Percentiles rank a stretch among this genome's conserved stretches.
Evolutionary conservation across 2,113 vertebrate genomes (phyloP).

Genomic region (Lepus timidus): DNA sequence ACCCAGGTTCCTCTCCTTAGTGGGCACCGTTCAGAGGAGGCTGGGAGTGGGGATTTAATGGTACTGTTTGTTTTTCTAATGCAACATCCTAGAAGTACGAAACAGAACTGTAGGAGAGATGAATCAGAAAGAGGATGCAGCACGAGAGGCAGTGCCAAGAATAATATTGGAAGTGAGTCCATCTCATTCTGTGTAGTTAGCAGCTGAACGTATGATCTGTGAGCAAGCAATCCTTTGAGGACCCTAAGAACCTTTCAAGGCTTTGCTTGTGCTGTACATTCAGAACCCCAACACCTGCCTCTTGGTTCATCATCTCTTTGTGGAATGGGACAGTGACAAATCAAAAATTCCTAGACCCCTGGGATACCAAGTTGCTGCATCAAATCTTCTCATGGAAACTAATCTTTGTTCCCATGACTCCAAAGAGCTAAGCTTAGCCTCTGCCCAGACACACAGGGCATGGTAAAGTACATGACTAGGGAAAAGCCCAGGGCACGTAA

Average conservation of each 20-base stretch:
- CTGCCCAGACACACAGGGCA: neutral
- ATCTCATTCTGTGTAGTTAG: conserved; percentile 19
- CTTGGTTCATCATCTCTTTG: conserved; percentile 1
- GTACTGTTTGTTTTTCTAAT: conserved; percentile 64
- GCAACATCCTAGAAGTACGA: conserved; percentile 47
- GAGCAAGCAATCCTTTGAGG: conserved; percentile 11
- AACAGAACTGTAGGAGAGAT: conserved; percentile 48
- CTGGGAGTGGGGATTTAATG: conserved; percentile 35
- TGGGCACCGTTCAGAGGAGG: neutral
- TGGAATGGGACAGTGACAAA: conserved; percentile 3
- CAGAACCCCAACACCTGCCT: neutral
- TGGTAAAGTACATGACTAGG: neutral
- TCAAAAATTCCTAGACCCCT: neutral
- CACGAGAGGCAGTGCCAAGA: conserved; percentile 65
- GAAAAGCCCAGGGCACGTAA: neutral
- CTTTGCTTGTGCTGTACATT: neutral
- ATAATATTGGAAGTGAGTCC: conserved; percentile 69
- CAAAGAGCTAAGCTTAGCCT: neutral
- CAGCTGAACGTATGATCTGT: conserved; percentile 23
- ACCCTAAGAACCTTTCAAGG: neutral
- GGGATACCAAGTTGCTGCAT: neutral
- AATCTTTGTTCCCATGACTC: neutral
- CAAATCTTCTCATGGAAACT: neutral
- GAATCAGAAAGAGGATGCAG: conserved; percentile 63
- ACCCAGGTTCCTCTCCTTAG: conserved; percentile 63